Conservation (phyloP, 37 sponge, comb jelly and placozoan species). For the Tethya wilhelma region DNA sequence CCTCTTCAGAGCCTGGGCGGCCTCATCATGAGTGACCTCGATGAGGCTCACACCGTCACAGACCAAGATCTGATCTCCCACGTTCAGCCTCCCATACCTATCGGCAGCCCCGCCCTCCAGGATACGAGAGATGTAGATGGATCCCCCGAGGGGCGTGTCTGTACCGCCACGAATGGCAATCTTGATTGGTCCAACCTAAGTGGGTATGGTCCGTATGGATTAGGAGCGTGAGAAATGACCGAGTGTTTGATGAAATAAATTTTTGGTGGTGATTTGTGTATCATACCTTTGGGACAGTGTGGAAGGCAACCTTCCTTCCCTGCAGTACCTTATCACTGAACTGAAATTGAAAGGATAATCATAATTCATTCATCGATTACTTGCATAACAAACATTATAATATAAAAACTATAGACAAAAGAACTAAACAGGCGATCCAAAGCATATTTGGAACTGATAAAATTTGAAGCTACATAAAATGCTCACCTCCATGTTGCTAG, state of each 20-base stretch:
- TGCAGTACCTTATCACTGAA: slow-evolving; percentile 77
- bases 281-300: slow-evolving; percentile 81
- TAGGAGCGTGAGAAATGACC: background rate
- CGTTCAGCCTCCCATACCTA: slow-evolving; percentile 62
- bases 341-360: slow-evolving; percentile 18
- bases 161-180: slow-evolving; percentile 82
- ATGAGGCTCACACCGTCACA: slow-evolving; percentile 82
- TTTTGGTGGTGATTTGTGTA: background rate
- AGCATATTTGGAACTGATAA: background rate
- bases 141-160: slow-evolving; percentile 70
- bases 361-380: background rate
- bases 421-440: too few relatives aligned
- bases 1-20: slow-evolving; percentile 67
- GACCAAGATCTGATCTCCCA: slow-evolving; percentile 88
- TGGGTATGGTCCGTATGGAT: background rate
- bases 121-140: slow-evolving; percentile 77
- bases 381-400: too few relatives aligned
- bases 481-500: slow-evolving; percentile 79
- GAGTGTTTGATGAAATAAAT: background rate
- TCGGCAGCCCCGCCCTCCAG: slow-evolving; percentile 86
- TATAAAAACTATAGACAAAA: too few relatives aligned
- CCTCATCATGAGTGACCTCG: slow-evolving; percentile 80
- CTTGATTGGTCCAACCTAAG: slow-evolving; percentile 75
- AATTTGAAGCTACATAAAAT: background rate
- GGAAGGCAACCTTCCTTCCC: slow-evolving; percentile 79